Evolutionary conservation across 2,113 vertebrate genomes (phyloP).

Genomic region (Dunckerocampus dactyliophorus): DNA sequence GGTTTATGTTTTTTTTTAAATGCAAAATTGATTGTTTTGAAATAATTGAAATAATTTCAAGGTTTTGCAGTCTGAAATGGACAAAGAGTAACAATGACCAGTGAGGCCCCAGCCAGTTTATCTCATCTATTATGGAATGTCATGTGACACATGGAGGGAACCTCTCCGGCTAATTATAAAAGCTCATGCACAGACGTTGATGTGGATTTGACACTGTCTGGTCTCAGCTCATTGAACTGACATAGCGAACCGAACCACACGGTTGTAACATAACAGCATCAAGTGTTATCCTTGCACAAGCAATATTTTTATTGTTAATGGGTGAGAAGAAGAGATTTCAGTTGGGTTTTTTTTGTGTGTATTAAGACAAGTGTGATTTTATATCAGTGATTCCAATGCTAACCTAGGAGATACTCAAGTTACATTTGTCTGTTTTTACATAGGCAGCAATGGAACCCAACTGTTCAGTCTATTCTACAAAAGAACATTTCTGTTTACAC

Average conservation of each 20-base stretch:
- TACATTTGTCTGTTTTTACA: constrained; percentile 1
- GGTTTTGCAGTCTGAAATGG: not conserved
- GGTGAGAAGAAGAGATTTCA: not conserved
- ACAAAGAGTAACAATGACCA: not conserved
- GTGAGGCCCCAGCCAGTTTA: not conserved
- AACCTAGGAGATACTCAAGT: not conserved
- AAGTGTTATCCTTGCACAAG: not conserved
- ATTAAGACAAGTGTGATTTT: not conserved
- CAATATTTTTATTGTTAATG: not conserved
- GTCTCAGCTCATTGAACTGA: not conserved
- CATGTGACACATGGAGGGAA: constrained; percentile 7
- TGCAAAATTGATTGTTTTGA: not conserved
- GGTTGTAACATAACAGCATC: not conserved
- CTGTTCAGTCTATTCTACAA: not conserved
- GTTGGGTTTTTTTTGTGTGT: not conserved
- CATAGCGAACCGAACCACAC: not conserved
- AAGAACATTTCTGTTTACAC: not conserved
- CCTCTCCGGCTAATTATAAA: constrained; percentile 14
- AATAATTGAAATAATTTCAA: not conserved
- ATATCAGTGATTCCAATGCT: not conserved
- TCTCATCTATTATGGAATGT: not conserved
- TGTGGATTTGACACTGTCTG: constrained; percentile 11
- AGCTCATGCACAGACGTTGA: not conserved
- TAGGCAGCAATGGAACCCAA: constrained; percentile 1
- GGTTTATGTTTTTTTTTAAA: not conserved